phyloP scores from a whole-genome alignment of 1,140 invertebrate genomes.

The Aphis gossypii region DNA sequence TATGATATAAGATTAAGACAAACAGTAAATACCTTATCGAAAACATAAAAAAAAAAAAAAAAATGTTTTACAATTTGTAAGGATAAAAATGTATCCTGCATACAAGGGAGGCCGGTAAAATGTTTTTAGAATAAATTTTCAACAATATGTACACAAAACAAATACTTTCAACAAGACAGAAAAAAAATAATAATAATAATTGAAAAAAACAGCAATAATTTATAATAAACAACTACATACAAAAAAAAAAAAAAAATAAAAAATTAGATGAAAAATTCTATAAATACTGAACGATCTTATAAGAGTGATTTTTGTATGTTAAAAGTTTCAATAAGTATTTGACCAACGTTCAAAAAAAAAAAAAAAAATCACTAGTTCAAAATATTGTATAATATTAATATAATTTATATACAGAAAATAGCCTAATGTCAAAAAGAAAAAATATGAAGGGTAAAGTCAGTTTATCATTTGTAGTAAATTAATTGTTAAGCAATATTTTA shows the following conservation, averaged over 20 bases:
- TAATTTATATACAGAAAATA: constrained; percentile 55
- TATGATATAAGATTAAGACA: constrained; percentile 49
- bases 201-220: constrained; percentile 52
- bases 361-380: constrained; percentile 57
- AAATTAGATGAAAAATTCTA: constrained; percentile 39
- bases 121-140: constrained; percentile 54
- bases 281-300: constrained; percentile 55
- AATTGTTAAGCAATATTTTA: constrained; percentile 57
- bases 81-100: constrained; percentile 50
- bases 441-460: constrained; percentile 42
- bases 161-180: constrained; percentile 50
- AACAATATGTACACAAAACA: constrained; percentile 57
- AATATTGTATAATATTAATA: constrained; percentile 53
- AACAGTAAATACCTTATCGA: constrained; percentile 30
- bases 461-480: constrained; percentile 54
- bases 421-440: constrained; percentile 55
- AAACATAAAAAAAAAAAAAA: constrained; percentile 22
- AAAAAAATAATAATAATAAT: constrained; percentile 46
- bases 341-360: constrained; percentile 54
- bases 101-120: constrained; percentile 48
- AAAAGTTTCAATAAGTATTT: constrained; percentile 55
- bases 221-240: constrained; percentile 52
- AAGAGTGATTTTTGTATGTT: constrained; percentile 37
- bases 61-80: constrained; percentile 19
- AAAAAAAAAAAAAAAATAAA: constrained; percentile 40